These are phyloP conservation scores for Mungos mungo DNA, from an alignment of 2,113 vertebrate genomes.

Conservation along the genomic window DNA sequence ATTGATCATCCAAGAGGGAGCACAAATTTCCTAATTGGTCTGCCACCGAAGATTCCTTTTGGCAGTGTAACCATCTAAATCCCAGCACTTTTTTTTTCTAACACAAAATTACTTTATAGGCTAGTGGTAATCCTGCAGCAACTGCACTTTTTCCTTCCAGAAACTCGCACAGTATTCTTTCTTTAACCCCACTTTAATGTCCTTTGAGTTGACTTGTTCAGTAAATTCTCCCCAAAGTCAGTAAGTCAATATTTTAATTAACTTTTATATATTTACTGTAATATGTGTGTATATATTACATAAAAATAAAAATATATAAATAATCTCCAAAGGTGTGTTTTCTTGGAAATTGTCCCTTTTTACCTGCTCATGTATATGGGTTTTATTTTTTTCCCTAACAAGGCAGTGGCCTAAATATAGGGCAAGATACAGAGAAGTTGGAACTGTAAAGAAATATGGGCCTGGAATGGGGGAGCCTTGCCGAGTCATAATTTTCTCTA, in stretches of 20 bases:
- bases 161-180: not conserved
- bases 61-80: not conserved
- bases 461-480: not conserved
- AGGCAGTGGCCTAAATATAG: not conserved
- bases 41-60: not conserved
- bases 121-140: not conserved
- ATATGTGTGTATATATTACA: not conserved
- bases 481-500: not conserved
- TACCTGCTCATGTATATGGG: not conserved
- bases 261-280: no score
- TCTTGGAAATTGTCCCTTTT: not conserved
- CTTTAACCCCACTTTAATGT: not conserved
- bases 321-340: not conserved
- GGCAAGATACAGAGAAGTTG: not conserved
- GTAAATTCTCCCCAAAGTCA: not conserved
- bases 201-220: not conserved
- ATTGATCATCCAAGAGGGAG: not conserved
- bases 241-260: not conserved
- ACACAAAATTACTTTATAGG: not conserved
- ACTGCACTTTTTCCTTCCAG: not conserved
- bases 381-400: not conserved
- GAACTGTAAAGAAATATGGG: not conserved
- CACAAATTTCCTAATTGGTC: not conserved
- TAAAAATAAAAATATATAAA: not conserved
- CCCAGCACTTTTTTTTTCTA: not conserved